Percentiles rank a stretch among this genome's conserved stretches.
These are phyloP conservation scores for Drosophila macrospina DNA, from an alignment of 2,888 invertebrate species.

Conservation along the genomic window DNA sequence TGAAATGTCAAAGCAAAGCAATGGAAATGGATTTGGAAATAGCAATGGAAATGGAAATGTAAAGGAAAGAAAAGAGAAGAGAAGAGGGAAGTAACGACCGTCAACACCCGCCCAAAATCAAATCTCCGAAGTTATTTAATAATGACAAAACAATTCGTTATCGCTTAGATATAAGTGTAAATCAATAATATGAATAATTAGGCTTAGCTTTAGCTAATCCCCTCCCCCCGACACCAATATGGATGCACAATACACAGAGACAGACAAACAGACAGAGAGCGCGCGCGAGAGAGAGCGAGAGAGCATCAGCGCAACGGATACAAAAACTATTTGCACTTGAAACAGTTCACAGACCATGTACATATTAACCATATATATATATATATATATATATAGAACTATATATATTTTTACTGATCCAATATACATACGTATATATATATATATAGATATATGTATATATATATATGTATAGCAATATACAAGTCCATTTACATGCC, in stretches of 20 bases:
- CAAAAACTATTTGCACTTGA: neutral
- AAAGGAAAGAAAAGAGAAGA: neutral
- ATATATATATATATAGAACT: neutral
- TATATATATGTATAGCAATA: constrained; percentile 12
- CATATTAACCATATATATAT: constrained; percentile 6
- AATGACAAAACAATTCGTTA: constrained; percentile 52
- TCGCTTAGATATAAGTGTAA: constrained; percentile 52
- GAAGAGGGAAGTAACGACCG: constrained; percentile 17
- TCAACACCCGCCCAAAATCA: constrained; percentile 31
- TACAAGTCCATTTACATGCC: constrained; percentile 1
- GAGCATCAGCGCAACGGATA: neutral
- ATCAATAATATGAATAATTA: constrained; percentile 50
- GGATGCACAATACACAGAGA: neutral
- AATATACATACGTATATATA: constrained; percentile 25
- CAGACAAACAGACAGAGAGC: neutral
- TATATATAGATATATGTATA: constrained; percentile 23
- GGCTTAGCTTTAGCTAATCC: constrained; percentile 66
- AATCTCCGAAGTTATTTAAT: constrained; percentile 44
- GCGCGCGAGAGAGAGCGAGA: neutral
- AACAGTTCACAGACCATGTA: constrained; percentile 21
- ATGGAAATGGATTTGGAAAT: neutral
- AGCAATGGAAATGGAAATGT: no score
- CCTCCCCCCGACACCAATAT: neutral
- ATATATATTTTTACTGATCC: constrained; percentile 12
- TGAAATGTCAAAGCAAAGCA: neutral